Evolutionary conservation across 2,113 vertebrate genomes (phyloP), one percentile per base, ranked within the genome.

Genomic region (Oplegnathus fasciatus): DNA sequence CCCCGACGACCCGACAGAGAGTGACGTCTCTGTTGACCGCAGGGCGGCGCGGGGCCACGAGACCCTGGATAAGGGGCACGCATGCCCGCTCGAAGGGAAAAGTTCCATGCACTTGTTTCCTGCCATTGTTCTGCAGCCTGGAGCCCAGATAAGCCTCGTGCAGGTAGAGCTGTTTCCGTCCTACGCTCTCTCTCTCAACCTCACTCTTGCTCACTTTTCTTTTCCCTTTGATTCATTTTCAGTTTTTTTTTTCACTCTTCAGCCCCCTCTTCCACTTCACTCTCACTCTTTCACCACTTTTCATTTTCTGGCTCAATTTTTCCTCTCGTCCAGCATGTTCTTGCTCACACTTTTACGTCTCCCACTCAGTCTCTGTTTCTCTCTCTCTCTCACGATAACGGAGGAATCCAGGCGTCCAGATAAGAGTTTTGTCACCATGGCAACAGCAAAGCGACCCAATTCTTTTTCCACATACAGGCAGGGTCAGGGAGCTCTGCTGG

Each of bases 21-120:
- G 88, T 94, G 93, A 94, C 91, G 90, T 95, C 90, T 93, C 92
- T 89, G 88, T 55, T 91, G 91, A 93, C 86, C 87, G 64, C 77
- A 55, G 92, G 89, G 90, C 86, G 88, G 87, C 84, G 86, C 60
- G 84, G 86, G 94, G 87, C 92, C 91, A 88, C 85, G 78, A 95
- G 92, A 93, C 91, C 91, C 94, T 91, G 94, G 93, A 96, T 91
- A 91, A 93, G 91, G 78, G 90, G 91, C 91, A 92, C 80, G 83
- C 92, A 94, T 93, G 92, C 93, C 90, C 80, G 87, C 85, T 91
- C 17, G 72, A 83, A 93, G 89, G 93, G 91, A 94, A 94, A 95
- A 91, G 94, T 96, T 95, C 95, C 94, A 95, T 94, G 92, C 91
- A 88, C 92, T 93, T 55, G 91, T 94, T 96, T 96, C 96, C 96